Percentiles rank a stretch among this genome's conserved stretches.
Conservation (phyloP, 2,888 invertebrate species). For the Escarpia spicata region DNA sequence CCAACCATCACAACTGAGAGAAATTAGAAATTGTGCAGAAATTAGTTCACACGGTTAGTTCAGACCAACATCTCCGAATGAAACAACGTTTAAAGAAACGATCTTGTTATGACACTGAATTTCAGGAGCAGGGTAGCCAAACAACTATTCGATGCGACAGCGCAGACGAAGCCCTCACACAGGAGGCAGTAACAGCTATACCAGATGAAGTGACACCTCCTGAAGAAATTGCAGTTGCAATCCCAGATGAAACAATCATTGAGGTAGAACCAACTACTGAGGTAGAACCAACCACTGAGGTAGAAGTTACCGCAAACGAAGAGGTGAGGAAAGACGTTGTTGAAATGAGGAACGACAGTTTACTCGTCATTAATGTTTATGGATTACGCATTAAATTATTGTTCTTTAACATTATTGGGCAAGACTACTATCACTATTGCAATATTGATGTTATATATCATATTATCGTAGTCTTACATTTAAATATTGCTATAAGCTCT, state of each 20-base stretch:
- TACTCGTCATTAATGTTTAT: not conserved
- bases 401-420: not conserved
- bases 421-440: not conserved
- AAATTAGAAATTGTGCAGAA: too few relatives aligned
- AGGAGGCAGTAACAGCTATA: not conserved
- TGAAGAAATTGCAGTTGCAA: not conserved
- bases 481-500: not conserved
- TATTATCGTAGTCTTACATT: too few relatives aligned
- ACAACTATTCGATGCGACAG: too few relatives aligned
- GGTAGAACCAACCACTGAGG: not conserved
- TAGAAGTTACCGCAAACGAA: not conserved
- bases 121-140: too few relatives aligned
- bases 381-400: not conserved
- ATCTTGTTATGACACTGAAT: too few relatives aligned
- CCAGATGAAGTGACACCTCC: not conserved
- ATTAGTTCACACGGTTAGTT: too few relatives aligned
- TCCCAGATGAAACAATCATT: not conserved
- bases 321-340: not conserved
- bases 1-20: too few relatives aligned
- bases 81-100: too few relatives aligned
- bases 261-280: not conserved
- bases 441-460: too few relatives aligned
- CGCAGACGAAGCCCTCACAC: not conserved
- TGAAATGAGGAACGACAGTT: not conserved
- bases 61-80: too few relatives aligned